These are phyloP conservation scores for Brachyhypopomus occidentalis DNA, from an alignment of 2,113 vertebrate genomes.

Conservation along the genomic window DNA sequence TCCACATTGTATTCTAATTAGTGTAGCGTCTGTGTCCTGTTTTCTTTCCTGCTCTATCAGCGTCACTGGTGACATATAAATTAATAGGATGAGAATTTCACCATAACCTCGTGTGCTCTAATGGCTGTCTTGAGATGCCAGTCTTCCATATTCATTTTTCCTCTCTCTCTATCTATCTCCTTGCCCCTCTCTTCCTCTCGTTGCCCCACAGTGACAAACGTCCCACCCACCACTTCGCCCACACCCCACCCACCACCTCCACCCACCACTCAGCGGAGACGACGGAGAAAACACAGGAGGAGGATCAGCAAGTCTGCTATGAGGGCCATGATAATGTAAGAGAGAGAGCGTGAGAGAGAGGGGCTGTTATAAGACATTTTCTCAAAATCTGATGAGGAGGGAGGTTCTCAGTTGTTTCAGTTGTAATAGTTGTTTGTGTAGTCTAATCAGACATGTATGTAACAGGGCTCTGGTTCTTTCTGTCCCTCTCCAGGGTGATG, in stretches of 20 bases:
- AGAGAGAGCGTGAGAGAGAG: not conserved
- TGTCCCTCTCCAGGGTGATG: constrained; percentile 48
- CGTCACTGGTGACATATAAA: constrained; percentile 16
- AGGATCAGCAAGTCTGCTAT: constrained; percentile 76
- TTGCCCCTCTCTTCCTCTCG: constrained; percentile 23
- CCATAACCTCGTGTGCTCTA: not conserved
- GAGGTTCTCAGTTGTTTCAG: no score
- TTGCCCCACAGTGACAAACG: constrained; percentile 42
- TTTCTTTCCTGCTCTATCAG: constrained; percentile 53
- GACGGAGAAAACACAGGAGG: constrained; percentile 64
- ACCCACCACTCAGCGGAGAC: constrained; percentile 61
- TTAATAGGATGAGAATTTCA: constrained; percentile 28
- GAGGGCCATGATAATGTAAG: constrained; percentile 76
- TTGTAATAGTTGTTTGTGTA: not conserved
- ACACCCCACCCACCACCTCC: constrained; percentile 57
- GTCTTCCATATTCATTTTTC: constrained; percentile 6
- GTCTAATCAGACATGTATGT: constrained; percentile 3
- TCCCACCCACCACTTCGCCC: constrained; percentile 17
- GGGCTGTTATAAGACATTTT: no score
- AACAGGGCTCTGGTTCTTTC: not conserved
- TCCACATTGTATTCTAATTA: constrained; percentile 36
- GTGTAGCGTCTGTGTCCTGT: constrained; percentile 63
- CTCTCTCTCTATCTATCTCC: not conserved
- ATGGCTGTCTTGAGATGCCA: constrained; percentile 10
- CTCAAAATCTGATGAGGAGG: no score